A percentile compares a stretch with the other conserved stretches of the same genome.
Evolutionary conservation across 1,140 invertebrate genomes (phyloP).

Genomic region (Samia ricini): DNA sequence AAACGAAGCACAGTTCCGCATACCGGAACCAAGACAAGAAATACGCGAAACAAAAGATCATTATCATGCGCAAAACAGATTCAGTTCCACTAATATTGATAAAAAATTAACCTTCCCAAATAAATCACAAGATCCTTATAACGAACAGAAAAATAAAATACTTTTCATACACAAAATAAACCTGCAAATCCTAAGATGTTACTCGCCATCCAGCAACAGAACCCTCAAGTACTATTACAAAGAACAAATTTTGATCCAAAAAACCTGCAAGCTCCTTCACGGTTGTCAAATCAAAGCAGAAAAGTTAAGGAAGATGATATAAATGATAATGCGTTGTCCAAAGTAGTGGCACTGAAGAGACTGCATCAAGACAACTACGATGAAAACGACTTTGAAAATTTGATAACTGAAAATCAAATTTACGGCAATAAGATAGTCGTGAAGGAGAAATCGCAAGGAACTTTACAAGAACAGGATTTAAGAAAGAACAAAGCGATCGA

Average conservation of each 20-base stretch:
- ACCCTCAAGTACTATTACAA: constrained; percentile 55
- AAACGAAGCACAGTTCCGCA: constrained; percentile 47
- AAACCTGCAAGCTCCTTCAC: constrained; percentile 69
- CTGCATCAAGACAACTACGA: constrained; percentile 71
- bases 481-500: constrained; percentile 35
- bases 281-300: constrained; percentile 53
- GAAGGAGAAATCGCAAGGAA: constrained; percentile 74
- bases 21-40: constrained; percentile 40
- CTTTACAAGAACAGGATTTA: constrained; percentile 61
- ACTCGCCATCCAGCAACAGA: constrained; percentile 59
- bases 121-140: constrained; percentile 38
- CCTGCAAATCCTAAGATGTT: constrained; percentile 58
- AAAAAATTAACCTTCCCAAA: constrained; percentile 35
- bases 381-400: constrained; percentile 75
- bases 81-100: constrained; percentile 50
- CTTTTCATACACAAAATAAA: constrained; percentile 66
- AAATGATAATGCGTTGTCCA: constrained; percentile 51
- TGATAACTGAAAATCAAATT: constrained; percentile 77
- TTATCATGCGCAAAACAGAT: constrained; percentile 26
- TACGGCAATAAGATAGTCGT: constrained; percentile 77
- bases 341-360: constrained; percentile 70
- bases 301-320: constrained; percentile 58
- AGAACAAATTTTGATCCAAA: constrained; percentile 61
- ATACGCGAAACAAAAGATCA: constrained; percentile 34
- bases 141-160: constrained; percentile 62